Conservation (phyloP, 2,113 vertebrate genomes). For the Bostrychus sinensis region DNA sequence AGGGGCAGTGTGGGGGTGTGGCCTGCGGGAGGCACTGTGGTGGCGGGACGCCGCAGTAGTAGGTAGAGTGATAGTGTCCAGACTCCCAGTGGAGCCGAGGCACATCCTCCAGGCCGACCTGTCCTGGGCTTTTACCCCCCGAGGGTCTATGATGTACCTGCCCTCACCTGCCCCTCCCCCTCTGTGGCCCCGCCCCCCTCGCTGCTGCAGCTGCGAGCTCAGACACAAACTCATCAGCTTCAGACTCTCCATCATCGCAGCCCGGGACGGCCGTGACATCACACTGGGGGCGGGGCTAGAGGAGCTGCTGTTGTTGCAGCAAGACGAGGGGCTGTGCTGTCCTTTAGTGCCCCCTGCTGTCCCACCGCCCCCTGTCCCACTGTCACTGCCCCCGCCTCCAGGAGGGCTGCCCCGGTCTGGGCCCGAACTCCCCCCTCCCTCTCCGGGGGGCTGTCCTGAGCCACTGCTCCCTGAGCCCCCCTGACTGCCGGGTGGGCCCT, state of each 20-base stretch:
- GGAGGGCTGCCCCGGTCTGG: constrained; percentile 82
- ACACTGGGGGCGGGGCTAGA: constrained; percentile 72
- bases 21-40: constrained; percentile 39
- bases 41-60: constrained; percentile 42
- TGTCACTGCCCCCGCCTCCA: constrained; percentile 71
- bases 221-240: constrained; percentile 94
- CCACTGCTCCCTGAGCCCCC: constrained; percentile 81
- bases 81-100: constrained; percentile 78
- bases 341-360: constrained; percentile 77
- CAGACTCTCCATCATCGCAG: constrained; percentile 88
- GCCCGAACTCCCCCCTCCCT: constrained; percentile 76
- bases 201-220: constrained; percentile 86
- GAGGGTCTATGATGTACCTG: constrained; percentile 87
- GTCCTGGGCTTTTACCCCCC: constrained; percentile 89
- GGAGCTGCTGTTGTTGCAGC: constrained; percentile 77
- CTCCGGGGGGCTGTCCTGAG: constrained; percentile 83
- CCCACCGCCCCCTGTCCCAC: constrained; percentile 75
- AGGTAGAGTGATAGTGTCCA: constrained; percentile 77
- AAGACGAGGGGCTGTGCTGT: constrained; percentile 83
- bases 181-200: constrained; percentile 30
- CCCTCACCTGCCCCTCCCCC: constrained; percentile 19
- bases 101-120: constrained; percentile 95
- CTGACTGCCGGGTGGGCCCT: constrained; percentile 90
- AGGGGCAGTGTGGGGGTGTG: constrained; percentile 46
- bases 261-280: constrained; percentile 77